phyloP scores from a whole-genome alignment of 2,888 invertebrate genomes.

The Quadroppia sp. region DNA sequence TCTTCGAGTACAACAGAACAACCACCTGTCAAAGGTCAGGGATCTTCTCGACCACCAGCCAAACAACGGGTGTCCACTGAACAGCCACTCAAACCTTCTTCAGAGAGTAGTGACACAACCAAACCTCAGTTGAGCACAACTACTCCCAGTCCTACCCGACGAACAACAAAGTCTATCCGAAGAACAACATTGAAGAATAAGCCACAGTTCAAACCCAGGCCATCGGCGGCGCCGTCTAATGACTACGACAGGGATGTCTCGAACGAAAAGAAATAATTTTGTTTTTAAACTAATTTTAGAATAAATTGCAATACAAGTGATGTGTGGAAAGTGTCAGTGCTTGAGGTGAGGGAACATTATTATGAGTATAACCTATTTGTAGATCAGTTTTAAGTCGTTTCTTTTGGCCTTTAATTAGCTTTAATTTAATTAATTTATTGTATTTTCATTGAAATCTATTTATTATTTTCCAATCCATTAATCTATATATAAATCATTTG shows the following conservation, averaged over 20 bases:
- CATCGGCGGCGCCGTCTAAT: neutral
- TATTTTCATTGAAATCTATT: too few relatives aligned
- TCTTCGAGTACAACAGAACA: neutral
- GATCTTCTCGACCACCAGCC: neutral
- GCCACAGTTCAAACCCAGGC: slow-evolving; percentile 12
- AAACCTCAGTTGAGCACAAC: neutral
- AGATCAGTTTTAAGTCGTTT: too few relatives aligned
- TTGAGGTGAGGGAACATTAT: too few relatives aligned
- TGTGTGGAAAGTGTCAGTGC: neutral
- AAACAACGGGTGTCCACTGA: neutral
- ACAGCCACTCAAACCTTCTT: neutral
- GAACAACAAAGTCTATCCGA: neutral
- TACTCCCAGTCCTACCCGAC: neutral
- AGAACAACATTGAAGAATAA: neutral
- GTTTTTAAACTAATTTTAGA: neutral
- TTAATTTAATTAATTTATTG: too few relatives aligned
- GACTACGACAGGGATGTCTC: neutral
- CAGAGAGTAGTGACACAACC: neutral
- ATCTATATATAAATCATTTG: too few relatives aligned
- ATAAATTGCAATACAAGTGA: neutral
- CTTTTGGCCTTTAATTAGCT: too few relatives aligned
- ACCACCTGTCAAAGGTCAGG: neutral
- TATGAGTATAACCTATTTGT: too few relatives aligned
- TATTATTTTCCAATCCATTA: too few relatives aligned
- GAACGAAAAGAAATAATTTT: neutral